Evolutionary conservation across 2,888 invertebrate species (phyloP), one percentile per base, ranked within the genome.

Genomic region (Microctonus hyperodae): DNA sequence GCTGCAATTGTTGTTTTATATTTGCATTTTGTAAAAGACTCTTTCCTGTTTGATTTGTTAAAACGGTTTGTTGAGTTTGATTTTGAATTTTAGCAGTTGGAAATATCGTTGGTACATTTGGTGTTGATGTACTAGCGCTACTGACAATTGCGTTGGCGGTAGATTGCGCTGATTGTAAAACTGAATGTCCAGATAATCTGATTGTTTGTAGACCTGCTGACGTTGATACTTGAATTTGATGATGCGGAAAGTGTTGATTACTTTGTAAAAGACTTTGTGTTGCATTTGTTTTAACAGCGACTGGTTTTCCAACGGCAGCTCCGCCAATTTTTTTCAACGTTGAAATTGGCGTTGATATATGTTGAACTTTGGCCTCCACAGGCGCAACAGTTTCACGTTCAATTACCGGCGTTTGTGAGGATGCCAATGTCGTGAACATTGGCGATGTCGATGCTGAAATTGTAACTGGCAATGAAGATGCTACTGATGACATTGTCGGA

Each of bases 161-260:
- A 0, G 85, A 79, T 69, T 86, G 86, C 7, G 83, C 75, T 1
- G 83, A 80, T 25, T 83, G 83, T 20, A 83, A 70, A 2, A 84
- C 83, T 5, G 83, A 84, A 44, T 83, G 83, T 1, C 83, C 88
- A 0, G 88, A 88, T 61, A 88, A 85, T 33, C 88, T 86, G 65
- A 87, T 86, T 0, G 88, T 83, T 72, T 88, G 88, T 11, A 88
- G 80, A 0, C 88, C 85, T 0, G 84, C 84, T 0, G 85, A 83
- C 1, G 85, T 85, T 0, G 85, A 84, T 11, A 84, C 84, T 73
- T 83, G 85, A 63, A 85, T 84, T 68, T 84, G 83, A 40, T 84
- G 83, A 73, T 80, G 83, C 0, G 83, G 80, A 56, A 81, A 84
- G 69, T 83, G 82, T 58, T 81, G 83, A 73, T 83, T 84, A 1